These are phyloP conservation scores for Lagria hirta DNA, from an alignment of 2,888 invertebrate genomes.

Conservation along the genomic window DNA sequence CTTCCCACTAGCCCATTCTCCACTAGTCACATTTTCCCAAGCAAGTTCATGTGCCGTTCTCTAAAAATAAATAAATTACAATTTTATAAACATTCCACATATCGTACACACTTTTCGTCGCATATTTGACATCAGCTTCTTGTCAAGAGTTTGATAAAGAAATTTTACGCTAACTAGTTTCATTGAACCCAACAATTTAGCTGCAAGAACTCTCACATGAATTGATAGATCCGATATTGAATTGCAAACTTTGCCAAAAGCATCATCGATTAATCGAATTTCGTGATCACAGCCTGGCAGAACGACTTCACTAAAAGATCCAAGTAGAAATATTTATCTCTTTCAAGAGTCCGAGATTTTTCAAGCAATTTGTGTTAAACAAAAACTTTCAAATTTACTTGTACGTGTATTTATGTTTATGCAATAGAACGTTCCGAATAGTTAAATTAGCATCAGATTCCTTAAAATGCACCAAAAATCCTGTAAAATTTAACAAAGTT, in stretches of 20 bases:
- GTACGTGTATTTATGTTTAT: too few relatives aligned
- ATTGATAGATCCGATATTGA: constrained; percentile 91
- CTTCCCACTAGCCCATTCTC: constrained; percentile 90
- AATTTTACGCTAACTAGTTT: constrained; percentile 84
- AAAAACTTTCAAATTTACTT: too few relatives aligned
- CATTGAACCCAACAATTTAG: constrained; percentile 83
- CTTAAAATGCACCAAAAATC: too few relatives aligned
- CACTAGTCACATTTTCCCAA: constrained; percentile 77
- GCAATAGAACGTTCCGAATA: too few relatives aligned
- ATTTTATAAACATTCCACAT: constrained; percentile 3
- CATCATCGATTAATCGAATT: constrained; percentile 89
- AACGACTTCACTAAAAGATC: constrained; percentile 64
- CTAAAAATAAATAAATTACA: constrained; percentile 54
- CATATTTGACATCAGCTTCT: constrained; percentile 96
- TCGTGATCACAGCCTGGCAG: constrained; percentile 77
- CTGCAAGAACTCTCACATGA: constrained; percentile 82
- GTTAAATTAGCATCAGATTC: too few relatives aligned
- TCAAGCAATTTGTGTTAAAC: constrained; percentile 6
- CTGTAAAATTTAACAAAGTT: too few relatives aligned
- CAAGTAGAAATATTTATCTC: too few relatives aligned
- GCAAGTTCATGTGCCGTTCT: constrained; percentile 86
- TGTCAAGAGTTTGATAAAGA: constrained; percentile 94
- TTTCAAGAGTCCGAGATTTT: constrained; percentile 7
- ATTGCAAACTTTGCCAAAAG: constrained; percentile 92
- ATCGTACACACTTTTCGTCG: constrained; percentile 61